A percentile compares a stretch with the other conserved stretches of the same genome.
Conservation (phyloP, 2,113 vertebrate genomes). For the Leuciscus idus region DNA sequence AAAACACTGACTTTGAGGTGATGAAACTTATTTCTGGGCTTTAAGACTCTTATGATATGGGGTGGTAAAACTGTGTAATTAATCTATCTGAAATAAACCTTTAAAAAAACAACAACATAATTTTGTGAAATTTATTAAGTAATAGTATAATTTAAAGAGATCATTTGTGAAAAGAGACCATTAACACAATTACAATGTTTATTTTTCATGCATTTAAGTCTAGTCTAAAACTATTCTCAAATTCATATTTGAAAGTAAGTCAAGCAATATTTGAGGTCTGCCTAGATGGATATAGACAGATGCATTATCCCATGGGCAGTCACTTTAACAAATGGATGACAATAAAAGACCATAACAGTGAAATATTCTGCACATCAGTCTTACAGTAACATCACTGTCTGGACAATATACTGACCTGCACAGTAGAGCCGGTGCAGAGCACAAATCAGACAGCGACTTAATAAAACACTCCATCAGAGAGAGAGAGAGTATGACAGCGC, state of each 20-base stretch:
- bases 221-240: neutral
- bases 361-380: slow-evolving; percentile 76
- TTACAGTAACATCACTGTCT: slow-evolving; percentile 82
- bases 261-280: neutral
- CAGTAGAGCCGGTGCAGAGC: slow-evolving; percentile 70
- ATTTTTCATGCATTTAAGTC: neutral
- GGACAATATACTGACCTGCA: slow-evolving; percentile 63
- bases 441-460: slow-evolving; percentile 93
- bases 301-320: slow-evolving; percentile 52
- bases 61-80: neutral
- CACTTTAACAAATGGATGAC: slow-evolving; percentile 68
- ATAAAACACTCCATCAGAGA: slow-evolving; percentile 73
- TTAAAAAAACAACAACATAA: too few species aligned
- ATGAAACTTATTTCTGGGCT: too few species aligned
- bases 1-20: too few species aligned
- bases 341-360: slow-evolving; percentile 72
- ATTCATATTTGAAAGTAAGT: neutral
- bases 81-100: neutral
- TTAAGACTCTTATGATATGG: too few species aligned
- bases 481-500: slow-evolving; percentile 60
- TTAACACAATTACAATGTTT: neutral
- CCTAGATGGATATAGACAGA: slow-evolving; percentile 34
- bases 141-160: neutral
- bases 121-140: neutral
- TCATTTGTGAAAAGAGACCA: neutral